Conservation (phyloP, 2,113 vertebrate species). For the Atherinomorus stipes region DNA sequence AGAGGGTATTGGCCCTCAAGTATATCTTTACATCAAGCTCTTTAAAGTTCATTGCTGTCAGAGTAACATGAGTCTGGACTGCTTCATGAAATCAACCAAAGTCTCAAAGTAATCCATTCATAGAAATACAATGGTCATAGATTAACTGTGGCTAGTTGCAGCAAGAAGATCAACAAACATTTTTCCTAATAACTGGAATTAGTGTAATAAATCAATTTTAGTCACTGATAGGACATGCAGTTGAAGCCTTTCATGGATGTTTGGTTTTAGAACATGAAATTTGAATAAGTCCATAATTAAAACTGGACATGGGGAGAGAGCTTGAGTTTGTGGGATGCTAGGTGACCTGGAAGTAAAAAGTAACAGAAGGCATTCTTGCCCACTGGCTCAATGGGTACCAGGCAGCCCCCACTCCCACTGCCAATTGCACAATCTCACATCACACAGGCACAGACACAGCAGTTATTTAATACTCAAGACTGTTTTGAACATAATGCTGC, state of each 20-base stretch:
- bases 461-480: slow-evolving; percentile 45
- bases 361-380: slow-evolving; percentile 77
- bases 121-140: slow-evolving; percentile 5
- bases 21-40: slow-evolving; percentile 1
- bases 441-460: slow-evolving; percentile 22
- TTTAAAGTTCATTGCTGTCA: slow-evolving; percentile 30
- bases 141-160: neutral
- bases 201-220: neutral
- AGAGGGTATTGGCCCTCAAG: neutral
- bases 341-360: slow-evolving; percentile 83
- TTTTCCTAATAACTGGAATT: too few relatives aligned
- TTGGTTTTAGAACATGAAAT: neutral
- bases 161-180: neutral
- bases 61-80: slow-evolving; percentile 21
- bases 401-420: slow-evolving; percentile 52
- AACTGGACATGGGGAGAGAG: slow-evolving; percentile 9
- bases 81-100: slow-evolving; percentile 6
- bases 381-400: slow-evolving; percentile 64
- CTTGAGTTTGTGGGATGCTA: slow-evolving; percentile 54
- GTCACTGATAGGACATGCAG: neutral
- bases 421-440: slow-evolving; percentile 47
- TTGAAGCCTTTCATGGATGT: neutral
- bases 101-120: slow-evolving; percentile 13
- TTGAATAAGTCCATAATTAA: slow-evolving; percentile 14
- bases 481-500: slow-evolving; percentile 33